Percentiles rank a stretch among this genome's conserved stretches.
phyloP scores from a whole-genome alignment of 2,797 vertebrate species.

The Limnodromus scolopaceus region DNA sequence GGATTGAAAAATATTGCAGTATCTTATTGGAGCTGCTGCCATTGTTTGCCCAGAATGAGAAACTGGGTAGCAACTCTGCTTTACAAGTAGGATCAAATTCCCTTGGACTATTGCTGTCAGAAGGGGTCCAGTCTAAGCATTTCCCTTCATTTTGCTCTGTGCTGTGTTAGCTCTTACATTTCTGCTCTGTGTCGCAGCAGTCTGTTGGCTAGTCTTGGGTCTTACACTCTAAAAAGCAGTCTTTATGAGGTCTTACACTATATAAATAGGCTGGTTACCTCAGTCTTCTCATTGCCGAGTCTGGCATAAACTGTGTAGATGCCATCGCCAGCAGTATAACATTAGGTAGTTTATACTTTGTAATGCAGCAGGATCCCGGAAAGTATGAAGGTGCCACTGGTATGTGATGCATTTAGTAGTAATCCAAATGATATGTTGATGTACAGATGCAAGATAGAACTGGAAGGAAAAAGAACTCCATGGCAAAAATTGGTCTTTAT shows the following conservation, averaged over 20 bases:
- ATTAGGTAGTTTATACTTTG: neutral
- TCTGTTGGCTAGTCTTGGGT: neutral
- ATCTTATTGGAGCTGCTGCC: neutral
- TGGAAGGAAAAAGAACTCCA: neutral
- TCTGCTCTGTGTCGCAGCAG: neutral
- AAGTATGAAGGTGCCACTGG: neutral
- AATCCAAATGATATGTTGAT: neutral
- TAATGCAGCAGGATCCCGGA: neutral
- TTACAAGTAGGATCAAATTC: neutral
- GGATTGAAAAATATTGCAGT: neutral
- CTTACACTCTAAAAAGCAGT: neutral
- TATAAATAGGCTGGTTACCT: neutral
- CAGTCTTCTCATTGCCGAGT: neutral
- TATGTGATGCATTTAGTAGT: neutral
- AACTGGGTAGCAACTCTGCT: neutral
- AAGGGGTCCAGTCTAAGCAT: neutral
- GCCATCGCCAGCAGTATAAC: neutral
- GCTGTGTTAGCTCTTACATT: neutral
- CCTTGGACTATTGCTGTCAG: neutral
- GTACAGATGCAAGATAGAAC: neutral
- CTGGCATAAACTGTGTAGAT: neutral
- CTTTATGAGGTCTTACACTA: neutral
- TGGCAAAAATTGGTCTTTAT: neutral
- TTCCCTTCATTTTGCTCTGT: neutral
- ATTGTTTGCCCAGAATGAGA: neutral